Percentiles rank a stretch among this genome's conserved stretches.
Conservation (phyloP, 1,140 invertebrate species). For the Zaprionus vittiger region DNA sequence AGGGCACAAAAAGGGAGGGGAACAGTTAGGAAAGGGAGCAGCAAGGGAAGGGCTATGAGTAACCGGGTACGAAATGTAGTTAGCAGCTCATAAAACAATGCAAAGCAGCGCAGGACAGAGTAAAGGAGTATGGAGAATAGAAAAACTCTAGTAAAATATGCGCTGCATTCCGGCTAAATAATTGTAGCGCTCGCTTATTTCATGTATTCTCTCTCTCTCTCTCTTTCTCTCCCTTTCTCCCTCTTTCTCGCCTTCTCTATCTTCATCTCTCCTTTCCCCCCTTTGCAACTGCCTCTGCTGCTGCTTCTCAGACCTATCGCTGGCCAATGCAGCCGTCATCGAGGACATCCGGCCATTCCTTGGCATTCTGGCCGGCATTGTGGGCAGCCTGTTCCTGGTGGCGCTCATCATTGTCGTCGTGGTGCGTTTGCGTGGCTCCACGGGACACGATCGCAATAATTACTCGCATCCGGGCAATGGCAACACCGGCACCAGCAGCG, state of each 20-base stretch:
- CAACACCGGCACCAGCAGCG: constrained; percentile 49
- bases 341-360: constrained; percentile 90
- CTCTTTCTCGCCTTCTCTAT: background rate
- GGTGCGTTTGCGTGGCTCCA: constrained; percentile 87
- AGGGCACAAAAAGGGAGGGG: background rate
- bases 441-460: constrained; percentile 87
- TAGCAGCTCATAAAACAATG: constrained; percentile 81
- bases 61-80: constrained; percentile 68
- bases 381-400: constrained; percentile 89
- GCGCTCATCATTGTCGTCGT: constrained; percentile 91
- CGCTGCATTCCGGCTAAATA: constrained; percentile 57
- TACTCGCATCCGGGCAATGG: constrained; percentile 86
- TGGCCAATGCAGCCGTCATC: constrained; percentile 84
- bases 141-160: constrained; percentile 35
- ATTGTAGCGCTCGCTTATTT: constrained; percentile 49
- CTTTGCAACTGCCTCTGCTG: background rate
- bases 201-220: constrained; percentile 28
- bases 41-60: constrained; percentile 10
- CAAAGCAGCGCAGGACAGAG: constrained; percentile 20
- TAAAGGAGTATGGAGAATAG: background rate
- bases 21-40: background rate
- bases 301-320: constrained; percentile 65
- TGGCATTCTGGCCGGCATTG: constrained; percentile 89
- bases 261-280: background rate
- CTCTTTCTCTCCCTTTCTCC: constrained; percentile 11